These are phyloP conservation scores for Cynocephalus volans DNA, from an alignment of 2,113 vertebrate species.

Conservation along the genomic window DNA sequence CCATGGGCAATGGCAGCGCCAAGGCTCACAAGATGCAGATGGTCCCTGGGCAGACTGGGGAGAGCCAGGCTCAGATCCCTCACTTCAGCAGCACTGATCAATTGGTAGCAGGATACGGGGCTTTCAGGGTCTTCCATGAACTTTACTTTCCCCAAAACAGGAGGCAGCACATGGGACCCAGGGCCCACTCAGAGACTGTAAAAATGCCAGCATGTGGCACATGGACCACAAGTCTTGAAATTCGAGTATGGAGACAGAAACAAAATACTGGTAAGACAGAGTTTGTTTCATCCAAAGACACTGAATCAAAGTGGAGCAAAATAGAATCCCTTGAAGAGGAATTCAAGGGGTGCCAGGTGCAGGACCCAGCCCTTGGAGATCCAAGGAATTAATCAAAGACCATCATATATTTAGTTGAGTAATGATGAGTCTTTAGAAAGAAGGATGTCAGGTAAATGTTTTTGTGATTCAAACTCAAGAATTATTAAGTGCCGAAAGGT, in stretches of 20 bases:
- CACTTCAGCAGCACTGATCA: neutral
- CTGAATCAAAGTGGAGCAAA: constrained; percentile 67
- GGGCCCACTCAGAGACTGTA: constrained; percentile 76
- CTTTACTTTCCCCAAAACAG: constrained; percentile 46
- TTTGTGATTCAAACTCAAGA: constrained; percentile 74
- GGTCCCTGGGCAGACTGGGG: neutral
- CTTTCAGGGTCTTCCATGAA: constrained; percentile 27
- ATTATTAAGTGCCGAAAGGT: constrained; percentile 71
- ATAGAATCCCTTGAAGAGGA: constrained; percentile 79
- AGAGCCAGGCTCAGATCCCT: neutral
- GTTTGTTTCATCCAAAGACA: constrained; percentile 69
- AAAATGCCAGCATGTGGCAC: constrained; percentile 76
- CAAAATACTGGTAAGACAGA: constrained; percentile 73
- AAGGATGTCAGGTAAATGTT: constrained; percentile 61
- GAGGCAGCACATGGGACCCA: constrained; percentile 64
- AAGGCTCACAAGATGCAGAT: constrained; percentile 42
- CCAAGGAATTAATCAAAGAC: constrained; percentile 60
- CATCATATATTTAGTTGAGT: constrained; percentile 40
- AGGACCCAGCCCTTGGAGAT: constrained; percentile 68
- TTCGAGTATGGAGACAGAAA: constrained; percentile 20
- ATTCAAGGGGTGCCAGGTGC: constrained; percentile 40
- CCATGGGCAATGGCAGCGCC: constrained; percentile 2
- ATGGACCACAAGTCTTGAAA: too few relatives aligned
- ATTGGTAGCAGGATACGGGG: neutral
- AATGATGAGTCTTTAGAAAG: constrained; percentile 68